Evolutionary conservation across 2,113 vertebrate genomes (phyloP).

Genomic region (Ceratotherium simum): DNA sequence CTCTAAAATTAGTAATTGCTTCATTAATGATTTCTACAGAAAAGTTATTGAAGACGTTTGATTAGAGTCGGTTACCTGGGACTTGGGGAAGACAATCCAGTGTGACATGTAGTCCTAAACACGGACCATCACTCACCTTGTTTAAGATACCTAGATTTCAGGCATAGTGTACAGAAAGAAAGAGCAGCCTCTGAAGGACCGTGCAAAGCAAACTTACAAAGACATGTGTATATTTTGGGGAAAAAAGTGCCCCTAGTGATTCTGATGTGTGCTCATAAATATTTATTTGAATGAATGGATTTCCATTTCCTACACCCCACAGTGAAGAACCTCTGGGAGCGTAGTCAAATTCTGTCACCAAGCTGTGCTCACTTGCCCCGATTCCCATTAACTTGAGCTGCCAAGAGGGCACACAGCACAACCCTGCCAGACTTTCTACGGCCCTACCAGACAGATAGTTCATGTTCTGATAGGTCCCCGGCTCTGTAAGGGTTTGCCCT

Average conservation of each 20-base stretch:
- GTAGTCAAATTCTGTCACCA: slow-evolving; percentile 26
- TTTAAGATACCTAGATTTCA: slow-evolving; percentile 7
- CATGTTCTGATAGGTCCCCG: neutral
- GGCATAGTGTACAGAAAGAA: neutral
- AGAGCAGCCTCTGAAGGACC: neutral
- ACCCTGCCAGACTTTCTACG: neutral
- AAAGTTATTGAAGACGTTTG: neutral
- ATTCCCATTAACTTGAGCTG: slow-evolving; percentile 72
- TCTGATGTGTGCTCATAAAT: slow-evolving; percentile 49
- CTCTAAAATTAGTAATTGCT: neutral
- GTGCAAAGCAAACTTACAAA: neutral
- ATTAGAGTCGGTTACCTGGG: neutral
- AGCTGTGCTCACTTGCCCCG: slow-evolving; percentile 36
- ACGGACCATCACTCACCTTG: neutral
- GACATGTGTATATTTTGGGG: neutral
- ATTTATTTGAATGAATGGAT: slow-evolving; percentile 52
- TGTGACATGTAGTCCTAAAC: neutral
- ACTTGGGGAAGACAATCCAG: neutral
- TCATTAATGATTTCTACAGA: neutral
- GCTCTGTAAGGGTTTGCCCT: neutral
- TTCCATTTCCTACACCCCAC: neutral
- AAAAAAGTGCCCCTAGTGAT: neutral
- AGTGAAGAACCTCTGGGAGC: slow-evolving; percentile 9
- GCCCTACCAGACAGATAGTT: neutral
- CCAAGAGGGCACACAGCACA: neutral